These are phyloP conservation scores for Meriones psammophilus DNA, from an alignment of 2,797 vertebrate genomes.

Conservation along the genomic window DNA sequence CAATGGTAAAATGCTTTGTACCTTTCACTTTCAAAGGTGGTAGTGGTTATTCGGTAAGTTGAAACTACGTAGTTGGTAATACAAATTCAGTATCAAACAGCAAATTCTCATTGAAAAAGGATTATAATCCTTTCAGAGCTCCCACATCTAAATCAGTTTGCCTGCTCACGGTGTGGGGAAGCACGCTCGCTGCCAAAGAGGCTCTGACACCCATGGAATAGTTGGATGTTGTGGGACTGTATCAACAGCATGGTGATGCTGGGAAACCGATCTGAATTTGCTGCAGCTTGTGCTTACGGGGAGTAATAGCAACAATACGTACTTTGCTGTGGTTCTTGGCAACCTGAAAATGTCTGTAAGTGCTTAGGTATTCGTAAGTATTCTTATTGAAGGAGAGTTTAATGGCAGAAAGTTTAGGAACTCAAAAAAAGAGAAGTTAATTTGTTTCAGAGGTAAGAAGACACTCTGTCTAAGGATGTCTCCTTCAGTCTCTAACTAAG, in stretches of 20 bases:
- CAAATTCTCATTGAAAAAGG: constrained; percentile 16
- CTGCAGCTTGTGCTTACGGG: neutral
- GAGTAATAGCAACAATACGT: neutral
- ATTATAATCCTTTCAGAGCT: neutral
- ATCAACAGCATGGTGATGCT: neutral
- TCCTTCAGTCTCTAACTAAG: constrained; percentile 49
- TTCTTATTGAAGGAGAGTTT: constrained; percentile 53
- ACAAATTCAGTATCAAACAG: neutral
- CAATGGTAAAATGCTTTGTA: neutral
- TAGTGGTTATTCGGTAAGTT: neutral
- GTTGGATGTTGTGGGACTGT: no score
- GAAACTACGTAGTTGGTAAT: constrained; percentile 28
- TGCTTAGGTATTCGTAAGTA: constrained; percentile 18
- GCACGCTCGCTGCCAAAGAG: neutral
- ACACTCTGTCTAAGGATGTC: neutral
- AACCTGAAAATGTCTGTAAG: constrained; percentile 15
- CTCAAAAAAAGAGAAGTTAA: constrained; percentile 48
- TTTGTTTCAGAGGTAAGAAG: constrained; percentile 59
- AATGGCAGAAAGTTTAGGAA: constrained; percentile 62
- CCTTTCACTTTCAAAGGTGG: constrained; percentile 49
- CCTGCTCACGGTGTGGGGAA: neutral
- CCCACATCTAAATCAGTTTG: neutral
- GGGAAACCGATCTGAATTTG: neutral
- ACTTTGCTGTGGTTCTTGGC: constrained; percentile 52
- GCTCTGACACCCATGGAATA: neutral